Base-by-base conservation (phyloP, 2,113 vertebrate genomes). In the Gambusia affinis region DNA sequence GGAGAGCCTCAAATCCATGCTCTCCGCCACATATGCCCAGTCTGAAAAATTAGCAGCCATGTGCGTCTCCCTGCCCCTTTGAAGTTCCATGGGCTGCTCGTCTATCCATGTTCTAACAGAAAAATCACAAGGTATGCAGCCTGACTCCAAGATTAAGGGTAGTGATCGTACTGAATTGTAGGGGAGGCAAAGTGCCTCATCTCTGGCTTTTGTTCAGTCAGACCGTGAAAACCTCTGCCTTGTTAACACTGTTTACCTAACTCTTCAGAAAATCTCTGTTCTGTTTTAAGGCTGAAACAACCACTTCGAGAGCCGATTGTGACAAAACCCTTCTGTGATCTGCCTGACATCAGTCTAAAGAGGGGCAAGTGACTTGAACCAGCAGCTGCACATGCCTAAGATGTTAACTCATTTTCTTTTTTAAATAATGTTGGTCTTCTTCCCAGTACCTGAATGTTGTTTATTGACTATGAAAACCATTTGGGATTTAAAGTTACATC, bases 61-160 rank as follows among this genome's bases (percentile, higher is more conserved):
- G 85, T 91, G 91, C 88, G 85, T 84, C 91, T 89, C 75, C 81
- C 87, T 90, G 88, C 81, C 76, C 89, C 94, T 97, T 96, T 97
- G 95, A 97, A 95, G 95, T 95, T 68, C 61, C 60, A 85, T 80
- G 76, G 86, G 65, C 88, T 57, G 79, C 76, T 51, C 73, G 15
- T 82, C 86, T 91, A 89, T 91, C 89, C 89, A 81, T 89, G 84
- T 89, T 93, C 92, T 93, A 92, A 88, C 91, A 91, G 82, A 93
- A 76, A 78, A 95, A 94, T 95, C 95, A 94, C 91, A 94, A 94
- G 91, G 91, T 95, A 95, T 93, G 93, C 87, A 92, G 94, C 92
- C 93, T 89, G 92, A 81, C 91, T 94, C 91, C 88, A 77, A 92
- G 95, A 95, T 94, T 93, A 90, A 90, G 93, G 75, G 37, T 72